Evolutionary conservation across 2,113 vertebrate species (phyloP).

Genomic region (Oncorhynchus keta): DNA sequence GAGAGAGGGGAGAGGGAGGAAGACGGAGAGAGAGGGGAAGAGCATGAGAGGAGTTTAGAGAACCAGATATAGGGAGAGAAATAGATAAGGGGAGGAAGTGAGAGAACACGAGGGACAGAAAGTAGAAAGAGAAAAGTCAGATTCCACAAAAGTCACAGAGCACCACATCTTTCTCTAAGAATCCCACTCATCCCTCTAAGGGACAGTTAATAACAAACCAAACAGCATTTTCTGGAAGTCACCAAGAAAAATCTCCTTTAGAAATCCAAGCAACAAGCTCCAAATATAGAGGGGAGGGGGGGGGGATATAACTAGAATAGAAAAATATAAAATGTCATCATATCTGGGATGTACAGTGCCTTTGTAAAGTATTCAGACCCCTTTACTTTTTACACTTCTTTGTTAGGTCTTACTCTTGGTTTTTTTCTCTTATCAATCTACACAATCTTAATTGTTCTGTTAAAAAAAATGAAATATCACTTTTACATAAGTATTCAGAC

Average conservation of each 20-base stretch:
- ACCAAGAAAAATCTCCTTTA: not conserved
- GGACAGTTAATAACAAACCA: not conserved
- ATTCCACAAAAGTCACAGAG: too few species aligned
- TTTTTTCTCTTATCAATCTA: too few species aligned
- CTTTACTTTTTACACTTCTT: too few species aligned
- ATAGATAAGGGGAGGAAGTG: not conserved
- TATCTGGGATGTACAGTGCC: conserved; percentile 17
- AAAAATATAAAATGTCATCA: conserved; percentile 1
- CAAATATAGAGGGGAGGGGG: not conserved
- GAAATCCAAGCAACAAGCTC: not conserved
- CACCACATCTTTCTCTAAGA: too few species aligned
- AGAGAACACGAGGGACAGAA: not conserved
- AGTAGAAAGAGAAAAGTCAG: too few species aligned
- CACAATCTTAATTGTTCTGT: too few species aligned
- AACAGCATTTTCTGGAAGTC: not conserved
- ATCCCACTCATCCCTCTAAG: not conserved
- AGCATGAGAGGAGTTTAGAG: conserved; percentile 6
- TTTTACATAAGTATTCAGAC: too few species aligned
- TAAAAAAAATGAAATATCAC: too few species aligned
- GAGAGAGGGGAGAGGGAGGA: not conserved
- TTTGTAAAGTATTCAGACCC: too few species aligned
- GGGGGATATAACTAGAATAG: not conserved
- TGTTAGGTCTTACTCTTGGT: too few species aligned
- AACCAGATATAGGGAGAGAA: conserved; percentile 13
- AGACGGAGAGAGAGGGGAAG: conserved; percentile 4